Evolutionary conservation across 2,888 invertebrate genomes (phyloP), one percentile per base, ranked within the genome.

Genomic region (Morpho helenor): DNA sequence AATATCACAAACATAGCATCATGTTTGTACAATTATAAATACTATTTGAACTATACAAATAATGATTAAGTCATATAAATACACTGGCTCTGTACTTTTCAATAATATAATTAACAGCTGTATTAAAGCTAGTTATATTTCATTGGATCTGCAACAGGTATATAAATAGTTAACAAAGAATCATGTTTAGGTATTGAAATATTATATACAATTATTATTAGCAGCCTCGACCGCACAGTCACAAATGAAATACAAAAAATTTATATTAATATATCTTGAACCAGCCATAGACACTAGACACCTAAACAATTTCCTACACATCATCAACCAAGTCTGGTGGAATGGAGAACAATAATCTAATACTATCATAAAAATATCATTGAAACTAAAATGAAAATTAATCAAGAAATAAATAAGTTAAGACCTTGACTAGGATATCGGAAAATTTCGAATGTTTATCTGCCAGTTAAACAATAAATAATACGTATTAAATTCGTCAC

Each of bases 101-200:
- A 87, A 84, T 84, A 89, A 85, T 74, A 92, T 68, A 91, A 89
- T 84, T 80, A 85, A 81, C 79, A 80, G 84, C 80, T 85, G 80
- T 82, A 80, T 87, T 88, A 88, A 87, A 89, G 87, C 87, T 89
- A 84, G 76, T 75, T 78, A 79, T 82, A 77, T 80, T 82, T 84
- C 79, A 82, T 82, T 85, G 85, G 84, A 87, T 84, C 84, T 75
- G 77, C 80, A 88, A 90, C 87, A 86, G 75, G 78, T 74, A 82
- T 88, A 89, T 86, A 90, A 89, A 89, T 90, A 90, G 87, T 86
- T 88, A 90, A 90, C 89, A 90, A 89, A 89, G 76, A 79, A 78
- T 80, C 74, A 74, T 81, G 79, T 81, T 81, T 86, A 82, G 83
- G 79, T 84, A 86, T 78, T 75, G 81, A 80, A 84, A 82, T 72